Base-by-base conservation (phyloP, 2,113 vertebrate genomes). In the Poecile atricapillus region DNA sequence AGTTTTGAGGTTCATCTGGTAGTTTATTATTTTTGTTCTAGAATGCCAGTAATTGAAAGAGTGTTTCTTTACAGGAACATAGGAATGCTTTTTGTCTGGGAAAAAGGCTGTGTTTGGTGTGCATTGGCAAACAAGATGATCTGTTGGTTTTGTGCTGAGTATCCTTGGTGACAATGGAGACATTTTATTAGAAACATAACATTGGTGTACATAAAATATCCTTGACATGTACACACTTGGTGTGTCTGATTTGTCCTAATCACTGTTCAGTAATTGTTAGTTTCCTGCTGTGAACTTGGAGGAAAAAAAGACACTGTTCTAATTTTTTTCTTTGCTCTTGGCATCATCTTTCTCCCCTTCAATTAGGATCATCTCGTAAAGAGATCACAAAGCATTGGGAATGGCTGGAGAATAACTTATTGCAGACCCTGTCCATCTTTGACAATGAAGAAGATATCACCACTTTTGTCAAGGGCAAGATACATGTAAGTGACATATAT, bases 341-440 rank as follows among this genome's bases (percentile, higher is more conserved):
- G 13, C 7, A 15, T 87, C 31, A 10, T 71, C 39, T 93, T 71
- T 82, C 50, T 62, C 22, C 23, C 27, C 33, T 77, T 90, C 46
- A 65, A 62, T 44, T 96, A 99, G 99, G 99, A 76, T 99, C 99
- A 9, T 99, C 98, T 55, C 98, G 99, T 70, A 99, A 99, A 94
- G 99, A 99, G 97, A 99, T 99, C 97, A 99, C 99, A 1, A 98
- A 98, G 84, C 99, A 99, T 93, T 99, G 99, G 99, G 99, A 99
- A 52, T 99, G 99, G 99, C 98, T 99, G 95, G 99, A 99, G 95
- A 97, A 98, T 79, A 99, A 99, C 95, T 97, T 99, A 80, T 98
- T 99, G 27, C 99, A 99, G 97, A 99, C 99, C 6, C 98, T 99
- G 23, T 99, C 99, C 81, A 99, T 99, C 95, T 99, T 99, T 55